Evolutionary conservation across 2,797 vertebrate species (phyloP), one percentile per base, ranked within the genome.

Genomic region (Rhyacichthys aspro): DNA sequence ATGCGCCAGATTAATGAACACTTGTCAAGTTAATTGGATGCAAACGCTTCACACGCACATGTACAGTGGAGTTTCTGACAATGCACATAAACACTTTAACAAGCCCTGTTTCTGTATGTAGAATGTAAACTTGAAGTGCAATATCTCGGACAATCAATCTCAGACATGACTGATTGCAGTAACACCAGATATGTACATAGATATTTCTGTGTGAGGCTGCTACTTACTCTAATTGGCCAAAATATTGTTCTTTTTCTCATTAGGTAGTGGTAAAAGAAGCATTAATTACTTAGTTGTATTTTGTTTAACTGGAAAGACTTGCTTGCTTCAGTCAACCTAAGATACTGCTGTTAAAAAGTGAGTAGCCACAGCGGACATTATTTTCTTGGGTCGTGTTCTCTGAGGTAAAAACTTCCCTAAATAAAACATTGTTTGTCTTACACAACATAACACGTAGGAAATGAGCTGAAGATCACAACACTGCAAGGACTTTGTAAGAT

Each of bases 11-110:
- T 70, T 76, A 76, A 79, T 80, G 62, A 81, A 62, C 32, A 39
- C 59, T 64, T 59, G 49, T 86, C 65, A 78, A 18, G 43, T 55
- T 81, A 82, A 83, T 74, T 81, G 70, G 81, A 76, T 67, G 17
- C 41, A 49, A 69, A 78, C 71, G 49, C 50, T 63, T 55, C 45
- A 53, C 38, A 41, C 18, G 19, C 11, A 9, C 33, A 50, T 50
- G 48, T 41, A 38, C 19, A 45, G 59, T 36, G 6, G 43, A 41
- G 57, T 64, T 60, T 57, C 65, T 55, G 42, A 52, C 50, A 18
- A 59, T 32, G 17, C 47, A 38, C 37, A 44, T 11, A 43, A 64
- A 45, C 45, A 19, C 47, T 23, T 12, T 28, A 9, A 58, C 43
- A 47, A 16, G 54, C 14, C 12, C n/a, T 17, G 1, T 11, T 1